A percentile compares a stretch with the other conserved stretches of the same genome.
Conservation (phyloP, 2,888 invertebrate species). For the Nomada lathburiana region DNA sequence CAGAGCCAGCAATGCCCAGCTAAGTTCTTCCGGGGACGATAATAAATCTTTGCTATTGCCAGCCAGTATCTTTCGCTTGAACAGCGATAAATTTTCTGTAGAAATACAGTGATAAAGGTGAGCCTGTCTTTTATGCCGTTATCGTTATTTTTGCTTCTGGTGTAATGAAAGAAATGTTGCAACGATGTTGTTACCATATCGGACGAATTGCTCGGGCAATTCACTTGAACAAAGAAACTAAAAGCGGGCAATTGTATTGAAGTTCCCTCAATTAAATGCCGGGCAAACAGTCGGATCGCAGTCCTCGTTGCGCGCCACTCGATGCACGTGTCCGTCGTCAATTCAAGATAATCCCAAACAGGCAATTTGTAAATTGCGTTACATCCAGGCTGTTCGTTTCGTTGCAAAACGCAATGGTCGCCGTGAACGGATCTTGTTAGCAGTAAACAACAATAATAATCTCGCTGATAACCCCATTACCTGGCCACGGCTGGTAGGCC, state of each 20-base stretch:
- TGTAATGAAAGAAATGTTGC: neutral
- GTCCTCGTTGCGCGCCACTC: neutral
- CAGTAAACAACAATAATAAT: slow-evolving; percentile 81
- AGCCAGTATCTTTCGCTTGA: slow-evolving; percentile 10
- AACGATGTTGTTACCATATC: neutral
- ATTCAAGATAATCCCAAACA: slow-evolving; percentile 54
- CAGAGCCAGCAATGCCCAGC: neutral
- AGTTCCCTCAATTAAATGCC: neutral
- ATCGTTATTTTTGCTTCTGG: too few relatives aligned
- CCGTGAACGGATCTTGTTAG: slow-evolving; percentile 75
- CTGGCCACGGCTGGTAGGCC: slow-evolving; percentile 38
- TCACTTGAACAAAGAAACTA: too few relatives aligned
- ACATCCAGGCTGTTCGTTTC: slow-evolving; percentile 30
- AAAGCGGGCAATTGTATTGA: neutral
- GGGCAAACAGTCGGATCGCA: neutral
- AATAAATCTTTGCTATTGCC: slow-evolving; percentile 21
- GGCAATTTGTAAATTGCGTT: slow-evolving; percentile 65
- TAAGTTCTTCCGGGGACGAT: slow-evolving; percentile 6
- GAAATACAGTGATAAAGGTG: neutral
- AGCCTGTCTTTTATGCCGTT: too few relatives aligned
- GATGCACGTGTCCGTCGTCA: neutral
- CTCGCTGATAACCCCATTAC: slow-evolving; percentile 78
- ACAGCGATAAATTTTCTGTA: slow-evolving; percentile 10
- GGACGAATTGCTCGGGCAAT: too few relatives aligned
- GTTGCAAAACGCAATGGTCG: slow-evolving; percentile 36